Evolutionary conservation across 1,140 invertebrate species (phyloP).

Genomic region (Drosophila paulistorum): DNA sequence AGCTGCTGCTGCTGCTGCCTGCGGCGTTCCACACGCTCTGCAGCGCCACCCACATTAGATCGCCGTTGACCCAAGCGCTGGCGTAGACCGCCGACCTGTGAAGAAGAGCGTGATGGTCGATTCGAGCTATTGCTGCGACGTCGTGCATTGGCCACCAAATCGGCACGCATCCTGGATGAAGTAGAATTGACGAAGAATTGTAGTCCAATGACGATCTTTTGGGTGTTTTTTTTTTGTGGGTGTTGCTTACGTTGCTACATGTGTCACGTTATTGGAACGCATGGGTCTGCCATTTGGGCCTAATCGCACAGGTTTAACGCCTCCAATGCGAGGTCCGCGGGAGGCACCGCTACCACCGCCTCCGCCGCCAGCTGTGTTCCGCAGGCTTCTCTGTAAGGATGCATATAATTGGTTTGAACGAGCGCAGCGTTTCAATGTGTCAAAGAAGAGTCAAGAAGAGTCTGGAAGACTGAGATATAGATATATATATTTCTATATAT

Average conservation of each 20-base stretch:
- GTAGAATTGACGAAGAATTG: slow-evolving; percentile 57
- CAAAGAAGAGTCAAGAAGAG: slow-evolving; percentile 45
- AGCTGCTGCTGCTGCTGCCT: slow-evolving; percentile 51
- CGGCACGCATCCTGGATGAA: slow-evolving; percentile 75
- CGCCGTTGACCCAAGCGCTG: slow-evolving; percentile 68
- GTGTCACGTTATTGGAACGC: slow-evolving; percentile 70
- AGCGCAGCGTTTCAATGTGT: slow-evolving; percentile 48
- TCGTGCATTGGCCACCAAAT: slow-evolving; percentile 57
- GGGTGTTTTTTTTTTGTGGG: slow-evolving; percentile 29
- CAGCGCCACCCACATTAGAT: slow-evolving; percentile 65
- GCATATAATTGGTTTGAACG: slow-evolving; percentile 65
- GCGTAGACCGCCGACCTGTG: slow-evolving; percentile 43
- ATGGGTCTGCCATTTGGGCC: slow-evolving; percentile 72
- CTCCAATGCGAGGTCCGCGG: slow-evolving; percentile 53
- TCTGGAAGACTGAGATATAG: slow-evolving; percentile 19
- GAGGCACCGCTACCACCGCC: slow-evolving; percentile 16
- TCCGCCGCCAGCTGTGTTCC: slow-evolving; percentile 49
- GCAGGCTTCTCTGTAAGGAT: slow-evolving; percentile 83
- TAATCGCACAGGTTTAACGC: slow-evolving; percentile 68
- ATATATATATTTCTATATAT: slow-evolving; percentile 4
- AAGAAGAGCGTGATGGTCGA: slow-evolving; percentile 48
- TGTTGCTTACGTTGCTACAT: slow-evolving; percentile 80
- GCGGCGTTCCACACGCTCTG: slow-evolving; percentile 70
- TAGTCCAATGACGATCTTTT: slow-evolving; percentile 43
- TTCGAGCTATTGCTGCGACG: slow-evolving; percentile 45